Evolutionary conservation across 2,113 vertebrate species (phyloP).

Genomic region (crab-eating macaque (Macaca fascicularis)): DNA sequence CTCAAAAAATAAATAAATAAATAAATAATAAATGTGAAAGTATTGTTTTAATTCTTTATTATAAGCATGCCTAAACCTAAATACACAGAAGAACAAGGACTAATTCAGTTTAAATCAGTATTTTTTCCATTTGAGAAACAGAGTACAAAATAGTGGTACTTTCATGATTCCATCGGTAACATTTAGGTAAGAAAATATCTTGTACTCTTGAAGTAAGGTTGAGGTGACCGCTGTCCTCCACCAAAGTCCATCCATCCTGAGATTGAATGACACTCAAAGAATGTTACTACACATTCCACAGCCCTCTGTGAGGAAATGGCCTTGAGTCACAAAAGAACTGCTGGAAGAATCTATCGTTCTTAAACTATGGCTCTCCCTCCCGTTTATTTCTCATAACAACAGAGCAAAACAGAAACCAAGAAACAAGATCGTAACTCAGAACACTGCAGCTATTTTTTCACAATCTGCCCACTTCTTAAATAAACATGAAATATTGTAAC

Average conservation of each 20-base stretch:
- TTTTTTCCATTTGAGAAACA: slow-evolving; percentile 3
- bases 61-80: slow-evolving; percentile 27
- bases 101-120: background rate
- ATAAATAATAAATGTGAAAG: background rate
- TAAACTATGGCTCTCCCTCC: background rate
- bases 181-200: slow-evolving; percentile 38
- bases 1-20: too few species aligned
- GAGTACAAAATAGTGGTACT: background rate
- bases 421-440: slow-evolving; percentile 41
- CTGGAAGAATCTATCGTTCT: background rate
- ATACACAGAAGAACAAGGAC: slow-evolving; percentile 1
- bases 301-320: background rate
- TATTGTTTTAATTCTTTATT: slow-evolving; percentile 7
- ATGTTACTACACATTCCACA: background rate
- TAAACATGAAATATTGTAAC: slow-evolving; percentile 57
- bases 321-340: background rate
- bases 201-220: background rate
- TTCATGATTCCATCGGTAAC: background rate
- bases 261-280: background rate
- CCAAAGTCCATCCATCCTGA: background rate
- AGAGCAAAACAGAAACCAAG: slow-evolving; percentile 38
- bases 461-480: slow-evolving; percentile 51
- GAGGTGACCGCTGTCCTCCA: background rate
- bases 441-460: slow-evolving; percentile 38
- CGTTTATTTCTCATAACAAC: slow-evolving; percentile 7